Conservation (phyloP, 2,797 vertebrate species). For the Dendrocincla tyrannina region DNA sequence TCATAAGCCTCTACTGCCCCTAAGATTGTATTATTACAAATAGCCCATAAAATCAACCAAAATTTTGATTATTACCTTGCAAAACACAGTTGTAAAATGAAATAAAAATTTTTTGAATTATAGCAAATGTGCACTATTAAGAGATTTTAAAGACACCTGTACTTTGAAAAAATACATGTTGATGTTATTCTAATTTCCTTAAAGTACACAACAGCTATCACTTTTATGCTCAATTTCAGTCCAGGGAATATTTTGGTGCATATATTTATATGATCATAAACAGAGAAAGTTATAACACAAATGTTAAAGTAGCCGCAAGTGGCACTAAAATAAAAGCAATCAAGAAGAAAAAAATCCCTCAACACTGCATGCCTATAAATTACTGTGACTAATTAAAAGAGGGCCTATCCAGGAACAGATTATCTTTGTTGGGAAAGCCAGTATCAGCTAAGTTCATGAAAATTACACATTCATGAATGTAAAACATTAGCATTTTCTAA, state of each 20-base stretch:
- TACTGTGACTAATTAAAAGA: slow-evolving; percentile 13
- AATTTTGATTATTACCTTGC: slow-evolving; percentile 36
- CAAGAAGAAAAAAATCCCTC: not conserved
- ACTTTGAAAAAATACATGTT: not conserved
- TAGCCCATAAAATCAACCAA: slow-evolving; percentile 32
- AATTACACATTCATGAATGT: not conserved
- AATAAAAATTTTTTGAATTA: not conserved
- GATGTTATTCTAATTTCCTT: not conserved
- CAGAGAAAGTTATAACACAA: not conserved
- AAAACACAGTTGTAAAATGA: slow-evolving; percentile 37
- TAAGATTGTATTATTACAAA: slow-evolving; percentile 25
- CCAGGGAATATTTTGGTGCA: not conserved
- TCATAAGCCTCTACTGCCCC: not conserved
- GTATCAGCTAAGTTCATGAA: not conserved
- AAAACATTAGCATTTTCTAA: not conserved
- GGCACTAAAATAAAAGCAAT: not conserved
- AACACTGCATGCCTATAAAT: not conserved
- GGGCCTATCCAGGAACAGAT: not conserved
- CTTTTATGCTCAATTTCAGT: not conserved
- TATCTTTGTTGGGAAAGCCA: not conserved
- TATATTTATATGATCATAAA: not conserved
- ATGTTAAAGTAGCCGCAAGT: not conserved
- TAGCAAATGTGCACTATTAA: not conserved
- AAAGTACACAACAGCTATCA: not conserved
- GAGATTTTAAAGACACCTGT: not conserved